These are phyloP conservation scores for Hippoglossus stenolepis DNA, from an alignment of 2,113 vertebrate genomes.

Conservation along the genomic window DNA sequence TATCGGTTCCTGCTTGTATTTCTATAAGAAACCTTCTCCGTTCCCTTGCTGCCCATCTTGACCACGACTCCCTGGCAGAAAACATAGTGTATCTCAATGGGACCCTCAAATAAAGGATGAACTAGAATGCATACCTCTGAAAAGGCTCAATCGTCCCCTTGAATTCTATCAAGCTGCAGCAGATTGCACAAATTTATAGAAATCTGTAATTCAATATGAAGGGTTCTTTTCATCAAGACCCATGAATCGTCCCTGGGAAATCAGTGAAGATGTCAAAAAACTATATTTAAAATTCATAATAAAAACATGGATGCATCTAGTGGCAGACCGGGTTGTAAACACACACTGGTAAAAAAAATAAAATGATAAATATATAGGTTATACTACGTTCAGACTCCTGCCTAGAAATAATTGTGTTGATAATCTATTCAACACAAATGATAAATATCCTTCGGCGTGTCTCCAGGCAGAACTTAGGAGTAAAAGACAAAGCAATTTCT, in stretches of 20 bases:
- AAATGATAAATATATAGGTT: slow-evolving; percentile 16
- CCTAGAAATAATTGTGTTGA: slow-evolving; percentile 47
- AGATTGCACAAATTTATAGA: no score
- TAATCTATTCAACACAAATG: slow-evolving; percentile 45
- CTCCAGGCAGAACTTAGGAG: slow-evolving; percentile 62
- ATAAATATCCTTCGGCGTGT: slow-evolving; percentile 65
- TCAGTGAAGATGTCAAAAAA: no score
- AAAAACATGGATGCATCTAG: not conserved
- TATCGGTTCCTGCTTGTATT: no score
- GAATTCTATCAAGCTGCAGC: no score
- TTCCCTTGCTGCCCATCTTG: not conserved
- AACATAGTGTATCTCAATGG: not conserved
- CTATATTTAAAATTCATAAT: no score
- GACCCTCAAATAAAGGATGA: no score
- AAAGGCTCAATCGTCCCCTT: no score
- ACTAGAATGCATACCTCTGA: no score
- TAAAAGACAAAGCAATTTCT: slow-evolving; percentile 76
- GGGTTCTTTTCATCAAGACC: no score
- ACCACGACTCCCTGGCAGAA: not conserved
- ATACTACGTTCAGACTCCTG: slow-evolving; percentile 10
- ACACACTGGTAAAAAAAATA: slow-evolving; percentile 4
- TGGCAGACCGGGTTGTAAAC: slow-evolving; percentile 1
- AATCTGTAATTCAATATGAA: no score
- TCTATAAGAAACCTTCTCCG: not conserved
- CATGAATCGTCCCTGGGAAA: no score